Conservation (phyloP, 2,888 invertebrate genomes). For the Philopedon plagiatum region DNA sequence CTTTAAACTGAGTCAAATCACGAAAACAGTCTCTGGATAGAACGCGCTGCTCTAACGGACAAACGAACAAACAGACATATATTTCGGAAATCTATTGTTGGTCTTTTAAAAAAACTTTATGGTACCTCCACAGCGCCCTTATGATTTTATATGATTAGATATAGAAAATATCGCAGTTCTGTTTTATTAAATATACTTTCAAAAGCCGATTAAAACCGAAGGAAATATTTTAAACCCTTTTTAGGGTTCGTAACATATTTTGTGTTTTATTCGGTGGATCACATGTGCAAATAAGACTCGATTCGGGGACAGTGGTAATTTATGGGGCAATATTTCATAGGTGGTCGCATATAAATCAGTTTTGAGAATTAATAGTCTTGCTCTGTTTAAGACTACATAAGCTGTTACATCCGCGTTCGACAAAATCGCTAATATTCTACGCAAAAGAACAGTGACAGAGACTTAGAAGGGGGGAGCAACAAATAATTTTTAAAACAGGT, state of each 20-base stretch:
- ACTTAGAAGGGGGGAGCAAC: background rate
- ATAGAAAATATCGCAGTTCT: too few relatives aligned
- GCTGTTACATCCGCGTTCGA: conserved; percentile 61
- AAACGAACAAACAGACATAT: too few relatives aligned
- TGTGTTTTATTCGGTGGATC: conserved; percentile 40
- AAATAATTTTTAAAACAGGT: too few relatives aligned
- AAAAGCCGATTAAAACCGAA: conserved; percentile 1
- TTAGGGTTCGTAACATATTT: conserved; percentile 24
- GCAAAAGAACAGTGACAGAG: conserved; percentile 40
- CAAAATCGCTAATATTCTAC: conserved; percentile 58
- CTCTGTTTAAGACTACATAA: conserved; percentile 62
- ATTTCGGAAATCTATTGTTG: too few relatives aligned
- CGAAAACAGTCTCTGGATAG: background rate
- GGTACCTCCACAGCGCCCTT: too few relatives aligned
- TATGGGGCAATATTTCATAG: conserved; percentile 62
- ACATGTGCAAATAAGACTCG: conserved; percentile 54
- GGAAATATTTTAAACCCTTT: conserved; percentile 24
- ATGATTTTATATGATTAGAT: too few relatives aligned
- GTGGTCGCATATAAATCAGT: conserved; percentile 60
- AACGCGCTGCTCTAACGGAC: too few relatives aligned
- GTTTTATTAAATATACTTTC: too few relatives aligned
- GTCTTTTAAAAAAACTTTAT: too few relatives aligned
- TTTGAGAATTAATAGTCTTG: conserved; percentile 60
- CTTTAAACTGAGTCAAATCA: conserved; percentile 54
- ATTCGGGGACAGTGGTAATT: conserved; percentile 56